Conservation (phyloP, 2,888 invertebrate species). For the Idaea dimidiata region DNA sequence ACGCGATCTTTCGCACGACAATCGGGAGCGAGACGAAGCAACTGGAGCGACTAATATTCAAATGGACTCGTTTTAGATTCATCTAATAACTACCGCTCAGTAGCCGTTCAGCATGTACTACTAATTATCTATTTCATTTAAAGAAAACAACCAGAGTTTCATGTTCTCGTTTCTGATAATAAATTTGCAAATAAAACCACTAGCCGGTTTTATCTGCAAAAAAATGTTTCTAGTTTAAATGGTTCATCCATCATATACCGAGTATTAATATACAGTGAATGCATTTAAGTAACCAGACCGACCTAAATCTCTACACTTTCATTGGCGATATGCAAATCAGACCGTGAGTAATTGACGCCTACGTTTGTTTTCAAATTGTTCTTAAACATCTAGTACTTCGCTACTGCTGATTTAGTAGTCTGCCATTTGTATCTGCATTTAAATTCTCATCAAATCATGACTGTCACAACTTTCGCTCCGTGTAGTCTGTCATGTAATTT, state of each 20-base stretch:
- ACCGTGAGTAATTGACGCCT: conserved; percentile 59
- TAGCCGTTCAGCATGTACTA: conserved; percentile 48
- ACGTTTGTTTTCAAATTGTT: conserved; percentile 48
- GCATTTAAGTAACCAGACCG: conserved; percentile 54
- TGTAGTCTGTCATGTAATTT: neutral
- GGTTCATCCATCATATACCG: conserved; percentile 20
- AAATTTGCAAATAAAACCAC: conserved; percentile 20
- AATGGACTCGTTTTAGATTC: conserved; percentile 59
- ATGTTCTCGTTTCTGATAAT: conserved; percentile 26
- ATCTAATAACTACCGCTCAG: conserved; percentile 40
- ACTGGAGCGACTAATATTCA: conserved; percentile 73
- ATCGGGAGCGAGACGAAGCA: conserved; percentile 69
- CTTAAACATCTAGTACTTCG: conserved; percentile 39
- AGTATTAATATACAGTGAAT: conserved; percentile 35
- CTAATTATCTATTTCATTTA: conserved; percentile 44
- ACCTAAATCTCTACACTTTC: conserved; percentile 67
- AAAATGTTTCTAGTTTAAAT: conserved; percentile 21
- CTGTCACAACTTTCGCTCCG: neutral
- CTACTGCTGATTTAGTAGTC: conserved; percentile 38
- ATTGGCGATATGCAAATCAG: conserved; percentile 72
- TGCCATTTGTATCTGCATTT: conserved; percentile 43
- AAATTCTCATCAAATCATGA: conserved; percentile 45
- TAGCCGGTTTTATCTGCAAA: conserved; percentile 22
- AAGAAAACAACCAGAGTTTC: conserved; percentile 36
- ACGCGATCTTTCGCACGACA: conserved; percentile 68